Evolutionary conservation across 2,797 vertebrate species (phyloP).

Genomic region (Prunella strophiata): DNA sequence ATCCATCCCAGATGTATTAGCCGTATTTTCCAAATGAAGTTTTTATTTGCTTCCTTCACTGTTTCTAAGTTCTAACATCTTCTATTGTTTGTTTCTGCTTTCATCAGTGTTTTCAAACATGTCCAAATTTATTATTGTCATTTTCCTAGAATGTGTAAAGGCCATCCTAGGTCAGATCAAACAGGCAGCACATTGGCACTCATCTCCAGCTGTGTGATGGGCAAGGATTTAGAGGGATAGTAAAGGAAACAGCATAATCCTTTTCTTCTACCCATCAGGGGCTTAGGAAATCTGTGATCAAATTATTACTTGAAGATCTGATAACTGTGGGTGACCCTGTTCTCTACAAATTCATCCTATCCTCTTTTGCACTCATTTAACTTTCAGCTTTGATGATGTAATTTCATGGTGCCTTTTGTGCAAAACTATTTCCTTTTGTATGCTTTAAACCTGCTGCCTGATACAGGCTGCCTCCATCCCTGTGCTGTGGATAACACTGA

Average conservation of each 20-base stretch:
- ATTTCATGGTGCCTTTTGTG: neutral
- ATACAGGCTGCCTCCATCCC: neutral
- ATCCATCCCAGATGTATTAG: slow-evolving; percentile 50
- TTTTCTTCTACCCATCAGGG: neutral
- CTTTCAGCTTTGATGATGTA: neutral
- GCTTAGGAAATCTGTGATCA: neutral
- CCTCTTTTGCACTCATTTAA: neutral
- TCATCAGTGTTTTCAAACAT: neutral
- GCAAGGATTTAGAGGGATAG: neutral
- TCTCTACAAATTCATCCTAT: neutral
- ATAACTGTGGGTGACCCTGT: neutral
- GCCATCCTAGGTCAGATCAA: neutral
- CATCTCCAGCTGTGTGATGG: accelerated
- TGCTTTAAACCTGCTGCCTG: neutral
- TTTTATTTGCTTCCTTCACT: slow-evolving; percentile 30
- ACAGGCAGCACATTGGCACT: neutral
- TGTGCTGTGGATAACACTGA: neutral
- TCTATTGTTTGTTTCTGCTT: slow-evolving; percentile 14
- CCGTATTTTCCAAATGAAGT: slow-evolving; percentile 9
- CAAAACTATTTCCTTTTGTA: slow-evolving; percentile 5
- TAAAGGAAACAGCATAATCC: neutral
- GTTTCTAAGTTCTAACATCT: slow-evolving; percentile 14
- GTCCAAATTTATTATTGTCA: neutral
- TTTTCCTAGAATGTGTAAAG: neutral
- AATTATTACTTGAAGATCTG: neutral